These are phyloP conservation scores for Hydrolagus colliei DNA, from an alignment of 2,797 vertebrate genomes.

Conservation along the genomic window DNA sequence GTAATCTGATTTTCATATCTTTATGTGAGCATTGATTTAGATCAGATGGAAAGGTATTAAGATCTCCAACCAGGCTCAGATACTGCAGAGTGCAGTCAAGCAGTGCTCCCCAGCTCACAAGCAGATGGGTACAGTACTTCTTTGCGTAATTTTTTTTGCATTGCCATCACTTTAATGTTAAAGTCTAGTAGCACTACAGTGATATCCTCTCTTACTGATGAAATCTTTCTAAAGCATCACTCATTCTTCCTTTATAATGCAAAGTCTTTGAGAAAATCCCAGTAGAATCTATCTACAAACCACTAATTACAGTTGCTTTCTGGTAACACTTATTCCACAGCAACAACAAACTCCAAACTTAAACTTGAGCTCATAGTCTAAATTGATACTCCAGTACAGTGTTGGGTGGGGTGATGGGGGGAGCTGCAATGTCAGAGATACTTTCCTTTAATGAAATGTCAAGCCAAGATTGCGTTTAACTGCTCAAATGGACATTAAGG, in stretches of 20 bases:
- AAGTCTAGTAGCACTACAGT: background rate
- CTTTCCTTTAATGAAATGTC: too few species aligned
- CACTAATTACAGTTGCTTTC: background rate
- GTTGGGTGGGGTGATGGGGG: too few species aligned
- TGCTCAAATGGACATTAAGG: too few species aligned
- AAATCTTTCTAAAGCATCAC: background rate
- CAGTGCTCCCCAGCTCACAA: background rate
- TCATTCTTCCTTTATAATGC: background rate
- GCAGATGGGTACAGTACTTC: background rate
- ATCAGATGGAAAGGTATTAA: background rate
- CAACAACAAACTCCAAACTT: too few species aligned
- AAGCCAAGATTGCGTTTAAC: too few species aligned
- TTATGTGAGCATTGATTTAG: background rate
- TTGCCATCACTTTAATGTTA: background rate
- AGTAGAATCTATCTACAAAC: too few species aligned
- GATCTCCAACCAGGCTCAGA: background rate
- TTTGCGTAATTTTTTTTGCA: too few species aligned
- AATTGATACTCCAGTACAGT: too few species aligned
- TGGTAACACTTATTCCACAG: too few species aligned
- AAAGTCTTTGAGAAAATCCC: background rate
- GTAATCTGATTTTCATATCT: conserved; percentile 16
- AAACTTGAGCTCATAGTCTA: background rate
- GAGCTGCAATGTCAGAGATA: too few species aligned
- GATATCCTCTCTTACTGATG: background rate
- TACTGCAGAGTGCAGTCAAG: background rate